Conservation (phyloP, 2,797 vertebrate genomes). For the Malacoraja senta region DNA sequence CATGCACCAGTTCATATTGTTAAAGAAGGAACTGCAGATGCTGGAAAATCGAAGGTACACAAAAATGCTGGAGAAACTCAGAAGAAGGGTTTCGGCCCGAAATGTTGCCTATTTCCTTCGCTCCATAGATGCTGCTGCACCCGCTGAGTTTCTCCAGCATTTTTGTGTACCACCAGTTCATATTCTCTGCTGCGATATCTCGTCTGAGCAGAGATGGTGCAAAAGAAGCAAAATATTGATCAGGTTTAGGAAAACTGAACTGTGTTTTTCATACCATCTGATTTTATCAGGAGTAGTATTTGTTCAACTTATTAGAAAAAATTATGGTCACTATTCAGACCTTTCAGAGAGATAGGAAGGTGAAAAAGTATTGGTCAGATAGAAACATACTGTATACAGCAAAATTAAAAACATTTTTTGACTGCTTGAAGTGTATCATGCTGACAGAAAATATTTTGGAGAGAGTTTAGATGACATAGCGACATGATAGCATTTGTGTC, state of each 20-base stretch:
- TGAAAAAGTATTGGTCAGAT: background rate
- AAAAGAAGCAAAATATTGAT: background rate
- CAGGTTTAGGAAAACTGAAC: background rate
- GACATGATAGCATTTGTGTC: background rate
- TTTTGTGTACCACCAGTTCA: too few relatives aligned
- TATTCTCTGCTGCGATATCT: background rate
- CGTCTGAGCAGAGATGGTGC: background rate
- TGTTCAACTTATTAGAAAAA: background rate
- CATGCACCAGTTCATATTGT: too few relatives aligned
- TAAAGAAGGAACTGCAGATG: too few relatives aligned
- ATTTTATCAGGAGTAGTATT: background rate
- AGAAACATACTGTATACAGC: background rate
- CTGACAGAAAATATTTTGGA: background rate
- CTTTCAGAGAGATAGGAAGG: background rate
- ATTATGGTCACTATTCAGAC: background rate
- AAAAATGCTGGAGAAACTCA: too few relatives aligned
- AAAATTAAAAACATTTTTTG: background rate
- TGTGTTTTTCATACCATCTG: background rate
- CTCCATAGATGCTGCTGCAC: too few relatives aligned
- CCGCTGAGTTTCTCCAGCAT: too few relatives aligned
- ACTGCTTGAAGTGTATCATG: background rate
- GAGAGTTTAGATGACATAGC: background rate
- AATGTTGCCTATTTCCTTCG: too few relatives aligned
- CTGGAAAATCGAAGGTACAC: too few relatives aligned
- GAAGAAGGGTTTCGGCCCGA: too few relatives aligned